Conservation (phyloP, 1,140 invertebrate species). For the Pomacea maculata region DNA sequence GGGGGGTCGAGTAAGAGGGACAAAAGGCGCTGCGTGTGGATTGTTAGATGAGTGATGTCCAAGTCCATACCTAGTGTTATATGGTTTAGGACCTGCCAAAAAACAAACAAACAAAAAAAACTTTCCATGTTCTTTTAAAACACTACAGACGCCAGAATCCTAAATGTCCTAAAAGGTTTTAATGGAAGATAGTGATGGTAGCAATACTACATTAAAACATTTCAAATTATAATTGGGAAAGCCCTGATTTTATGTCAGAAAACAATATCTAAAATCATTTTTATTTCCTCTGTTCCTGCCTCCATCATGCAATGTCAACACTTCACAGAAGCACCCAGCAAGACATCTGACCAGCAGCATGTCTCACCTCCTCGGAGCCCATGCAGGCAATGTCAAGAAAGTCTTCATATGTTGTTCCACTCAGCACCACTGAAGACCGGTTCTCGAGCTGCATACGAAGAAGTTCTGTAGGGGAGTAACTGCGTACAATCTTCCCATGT, state of each 20-base stretch:
- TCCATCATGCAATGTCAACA: too few species aligned
- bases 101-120: neutral
- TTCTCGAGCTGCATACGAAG: slow-evolving; percentile 65
- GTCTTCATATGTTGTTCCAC: slow-evolving; percentile 73
- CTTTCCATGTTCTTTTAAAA: neutral
- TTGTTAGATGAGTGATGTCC: slow-evolving; percentile 68
- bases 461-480: slow-evolving; percentile 73
- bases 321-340: too few species aligned
- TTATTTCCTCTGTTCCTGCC: too few species aligned
- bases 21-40: slow-evolving; percentile 66
- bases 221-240: too few species aligned
- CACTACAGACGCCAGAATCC: neutral
- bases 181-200: too few species aligned
- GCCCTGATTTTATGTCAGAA: too few species aligned
- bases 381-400: slow-evolving; percentile 77
- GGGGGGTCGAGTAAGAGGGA: slow-evolving; percentile 79
- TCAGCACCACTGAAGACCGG: slow-evolving; percentile 50
- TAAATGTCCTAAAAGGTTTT: neutral
- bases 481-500: slow-evolving; percentile 70
- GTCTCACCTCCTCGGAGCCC: slow-evolving; percentile 66
- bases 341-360: too few species aligned
- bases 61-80: slow-evolving; percentile 68
- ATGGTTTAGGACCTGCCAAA: slow-evolving; percentile 51
- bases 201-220: too few species aligned
- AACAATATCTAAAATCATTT: too few species aligned